Conservation (phyloP, 2,113 vertebrate species). For the Eonycteris spelaea region DNA sequence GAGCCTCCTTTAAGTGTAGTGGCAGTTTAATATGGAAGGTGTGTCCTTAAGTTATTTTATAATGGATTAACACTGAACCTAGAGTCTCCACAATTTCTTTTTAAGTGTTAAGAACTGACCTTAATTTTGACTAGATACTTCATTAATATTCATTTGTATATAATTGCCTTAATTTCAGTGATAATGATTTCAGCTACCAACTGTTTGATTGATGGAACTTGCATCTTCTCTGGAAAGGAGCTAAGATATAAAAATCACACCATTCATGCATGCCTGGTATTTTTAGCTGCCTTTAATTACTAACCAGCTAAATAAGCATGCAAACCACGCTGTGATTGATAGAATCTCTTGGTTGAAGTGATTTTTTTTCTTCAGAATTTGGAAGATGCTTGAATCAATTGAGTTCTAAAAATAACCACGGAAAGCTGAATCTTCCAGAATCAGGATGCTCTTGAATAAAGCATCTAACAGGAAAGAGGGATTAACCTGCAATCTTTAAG, state of each 20-base stretch:
- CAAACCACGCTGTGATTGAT: constrained; percentile 85
- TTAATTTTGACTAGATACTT: constrained; percentile 82
- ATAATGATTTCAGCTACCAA: constrained; percentile 89
- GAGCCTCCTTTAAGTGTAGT: background rate
- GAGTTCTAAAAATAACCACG: constrained; percentile 82
- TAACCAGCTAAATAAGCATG: constrained; percentile 85
- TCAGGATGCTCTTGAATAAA: constrained; percentile 73
- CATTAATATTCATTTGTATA: constrained; percentile 90
- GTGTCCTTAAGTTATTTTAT: constrained; percentile 70
- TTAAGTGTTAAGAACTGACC: constrained; percentile 80
- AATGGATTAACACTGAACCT: constrained; percentile 72
- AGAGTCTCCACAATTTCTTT: constrained; percentile 76
- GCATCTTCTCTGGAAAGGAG: constrained; percentile 83
- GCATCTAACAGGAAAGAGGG: constrained; percentile 52
- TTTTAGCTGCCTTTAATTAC: constrained; percentile 89
- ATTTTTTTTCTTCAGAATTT: constrained; percentile 83
- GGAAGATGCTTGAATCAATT: constrained; percentile 84
- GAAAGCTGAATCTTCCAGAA: constrained; percentile 77
- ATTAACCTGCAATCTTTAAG: constrained; percentile 56
- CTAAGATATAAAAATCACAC: constrained; percentile 85
- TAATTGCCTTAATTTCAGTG: constrained; percentile 89
- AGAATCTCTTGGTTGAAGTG: constrained; percentile 83
- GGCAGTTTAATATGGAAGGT: constrained; percentile 70
- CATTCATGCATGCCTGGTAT: constrained; percentile 86
- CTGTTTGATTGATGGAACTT: constrained; percentile 88